phyloP scores from a whole-genome alignment of 1,140 invertebrate species.

The Vanessa tameamea region DNA sequence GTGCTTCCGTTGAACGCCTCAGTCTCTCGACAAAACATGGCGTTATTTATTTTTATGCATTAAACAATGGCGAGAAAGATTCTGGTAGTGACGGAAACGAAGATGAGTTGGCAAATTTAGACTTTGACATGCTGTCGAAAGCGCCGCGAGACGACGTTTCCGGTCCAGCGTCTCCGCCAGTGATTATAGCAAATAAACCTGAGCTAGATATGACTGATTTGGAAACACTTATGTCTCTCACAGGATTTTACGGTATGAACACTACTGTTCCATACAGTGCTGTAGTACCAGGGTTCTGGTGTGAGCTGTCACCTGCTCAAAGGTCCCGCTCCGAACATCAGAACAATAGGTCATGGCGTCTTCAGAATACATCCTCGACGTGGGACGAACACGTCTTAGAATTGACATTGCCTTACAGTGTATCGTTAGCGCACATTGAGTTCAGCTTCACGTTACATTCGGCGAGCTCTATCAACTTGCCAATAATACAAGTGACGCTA shows the following conservation, averaged over 20 bases:
- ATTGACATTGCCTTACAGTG: slow-evolving; percentile 89
- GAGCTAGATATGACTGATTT: slow-evolving; percentile 66
- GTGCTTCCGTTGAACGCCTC: slow-evolving; percentile 90
- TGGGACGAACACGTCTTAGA: slow-evolving; percentile 97
- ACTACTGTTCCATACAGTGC: slow-evolving; percentile 87
- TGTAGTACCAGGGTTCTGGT: slow-evolving; percentile 96
- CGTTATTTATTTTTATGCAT: slow-evolving; percentile 90
- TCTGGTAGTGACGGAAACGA: slow-evolving; percentile 85
- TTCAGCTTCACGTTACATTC: slow-evolving; percentile 91
- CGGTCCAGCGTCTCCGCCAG: slow-evolving; percentile 74
- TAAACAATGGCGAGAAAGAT: slow-evolving; percentile 86
- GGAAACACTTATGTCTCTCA: slow-evolving; percentile 66
- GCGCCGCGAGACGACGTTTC: slow-evolving; percentile 71
- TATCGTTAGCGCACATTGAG: slow-evolving; percentile 91
- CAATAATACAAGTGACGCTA: slow-evolving; percentile 89
- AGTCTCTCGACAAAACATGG: slow-evolving; percentile 91
- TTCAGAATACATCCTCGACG: slow-evolving; percentile 92
- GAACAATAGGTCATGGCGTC: slow-evolving; percentile 91
- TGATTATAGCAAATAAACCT: slow-evolving; percentile 72
- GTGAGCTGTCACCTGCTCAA: slow-evolving; percentile 93
- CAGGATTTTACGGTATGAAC: slow-evolving; percentile 78
- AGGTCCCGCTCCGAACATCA: slow-evolving; percentile 91
- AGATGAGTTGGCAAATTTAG: slow-evolving; percentile 80
- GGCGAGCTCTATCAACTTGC: slow-evolving; percentile 82
- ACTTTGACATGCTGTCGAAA: slow-evolving; percentile 68